These are phyloP conservation scores for Pholis gunnellus DNA, from an alignment of 2,113 vertebrate genomes.

Conservation along the genomic window DNA sequence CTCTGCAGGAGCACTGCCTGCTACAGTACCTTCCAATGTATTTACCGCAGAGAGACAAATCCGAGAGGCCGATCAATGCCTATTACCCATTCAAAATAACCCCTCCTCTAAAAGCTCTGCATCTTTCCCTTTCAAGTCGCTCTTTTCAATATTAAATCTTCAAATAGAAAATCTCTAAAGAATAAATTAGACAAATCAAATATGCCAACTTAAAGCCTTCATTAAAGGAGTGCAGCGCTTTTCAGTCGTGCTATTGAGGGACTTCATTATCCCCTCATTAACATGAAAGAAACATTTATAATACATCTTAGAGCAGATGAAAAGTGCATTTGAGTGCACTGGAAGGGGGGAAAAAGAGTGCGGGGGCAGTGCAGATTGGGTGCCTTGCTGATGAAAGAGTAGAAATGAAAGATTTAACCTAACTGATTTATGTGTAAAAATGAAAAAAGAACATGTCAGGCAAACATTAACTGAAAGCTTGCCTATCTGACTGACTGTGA, in stretches of 20 bases:
- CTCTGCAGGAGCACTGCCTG: slow-evolving; percentile 46
- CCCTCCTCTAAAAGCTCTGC: slow-evolving; percentile 65
- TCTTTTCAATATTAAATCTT: slow-evolving; percentile 81
- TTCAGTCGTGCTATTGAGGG: slow-evolving; percentile 76
- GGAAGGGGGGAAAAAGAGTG: slow-evolving; percentile 44
- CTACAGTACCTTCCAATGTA: slow-evolving; percentile 47
- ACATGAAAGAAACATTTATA: slow-evolving; percentile 86
- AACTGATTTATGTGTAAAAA: slow-evolving; percentile 63
- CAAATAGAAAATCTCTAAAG: slow-evolving; percentile 81
- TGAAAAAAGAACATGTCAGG: slow-evolving; percentile 32
- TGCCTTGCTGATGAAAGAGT: slow-evolving; percentile 68
- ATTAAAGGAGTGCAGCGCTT: slow-evolving; percentile 75
- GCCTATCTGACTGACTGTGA: slow-evolving; percentile 9
- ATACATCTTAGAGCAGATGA: slow-evolving; percentile 86
- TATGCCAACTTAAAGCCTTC: slow-evolving; percentile 83
- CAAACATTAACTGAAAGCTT: slow-evolving; percentile 46
- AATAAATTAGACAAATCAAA: slow-evolving; percentile 86
- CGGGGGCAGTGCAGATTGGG: slow-evolving; percentile 50
- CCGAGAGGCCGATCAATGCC: slow-evolving; percentile 68
- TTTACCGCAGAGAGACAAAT: slow-evolving; percentile 68
- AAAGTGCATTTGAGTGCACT: slow-evolving; percentile 79
- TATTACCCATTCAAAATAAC: slow-evolving; percentile 73
- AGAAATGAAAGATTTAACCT: slow-evolving; percentile 77
- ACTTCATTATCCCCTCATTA: slow-evolving; percentile 84
- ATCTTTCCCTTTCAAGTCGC: slow-evolving; percentile 75